Percentiles rank a stretch among this genome's conserved stretches.
phyloP scores from a whole-genome alignment of 2,797 vertebrate species.

The Eleutherodactylus coqui region DNA sequence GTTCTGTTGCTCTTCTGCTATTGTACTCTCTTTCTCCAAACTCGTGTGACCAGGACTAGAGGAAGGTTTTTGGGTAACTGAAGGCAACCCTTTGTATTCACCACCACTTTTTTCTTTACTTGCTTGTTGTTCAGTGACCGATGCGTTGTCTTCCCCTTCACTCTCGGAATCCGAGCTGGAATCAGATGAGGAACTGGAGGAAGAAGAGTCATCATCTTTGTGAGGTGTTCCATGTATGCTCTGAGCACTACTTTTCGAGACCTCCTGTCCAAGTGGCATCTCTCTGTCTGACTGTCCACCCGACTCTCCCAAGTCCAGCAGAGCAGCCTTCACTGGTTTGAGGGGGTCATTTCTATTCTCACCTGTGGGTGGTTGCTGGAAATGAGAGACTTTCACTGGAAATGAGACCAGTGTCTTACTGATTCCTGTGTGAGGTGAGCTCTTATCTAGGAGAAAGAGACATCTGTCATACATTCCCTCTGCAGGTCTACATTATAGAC shows the following conservation, averaged over 20 bases:
- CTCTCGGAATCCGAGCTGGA: conserved; percentile 51
- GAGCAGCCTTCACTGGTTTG: neutral
- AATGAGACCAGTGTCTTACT: conserved; percentile 56
- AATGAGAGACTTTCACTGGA: conserved; percentile 29
- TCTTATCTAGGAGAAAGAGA: conserved; percentile 45
- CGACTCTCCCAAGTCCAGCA: neutral
- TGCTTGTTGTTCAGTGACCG: neutral
- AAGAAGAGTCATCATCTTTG: conserved; percentile 5
- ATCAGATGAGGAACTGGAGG: conserved; percentile 19
- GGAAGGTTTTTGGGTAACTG: neutral
- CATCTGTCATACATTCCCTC: conserved; percentile 10
- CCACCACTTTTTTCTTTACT: too few relatives aligned
- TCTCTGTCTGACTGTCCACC: neutral
- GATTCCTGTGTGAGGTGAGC: neutral
- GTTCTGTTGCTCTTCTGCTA: neutral
- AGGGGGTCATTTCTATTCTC: conserved; percentile 3
- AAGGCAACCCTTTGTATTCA: too few relatives aligned
- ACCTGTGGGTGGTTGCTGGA: conserved; percentile 26
- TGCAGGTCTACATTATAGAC: too few relatives aligned
- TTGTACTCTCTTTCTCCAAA: neutral
- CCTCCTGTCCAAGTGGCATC: neutral
- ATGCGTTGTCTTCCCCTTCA: neutral
- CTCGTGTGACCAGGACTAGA: neutral
- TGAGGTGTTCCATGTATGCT: neutral
- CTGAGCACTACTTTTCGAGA: too few relatives aligned